Base-by-base conservation (phyloP, 2,888 invertebrate genomes). In the Mesochorus sp. region DNA sequence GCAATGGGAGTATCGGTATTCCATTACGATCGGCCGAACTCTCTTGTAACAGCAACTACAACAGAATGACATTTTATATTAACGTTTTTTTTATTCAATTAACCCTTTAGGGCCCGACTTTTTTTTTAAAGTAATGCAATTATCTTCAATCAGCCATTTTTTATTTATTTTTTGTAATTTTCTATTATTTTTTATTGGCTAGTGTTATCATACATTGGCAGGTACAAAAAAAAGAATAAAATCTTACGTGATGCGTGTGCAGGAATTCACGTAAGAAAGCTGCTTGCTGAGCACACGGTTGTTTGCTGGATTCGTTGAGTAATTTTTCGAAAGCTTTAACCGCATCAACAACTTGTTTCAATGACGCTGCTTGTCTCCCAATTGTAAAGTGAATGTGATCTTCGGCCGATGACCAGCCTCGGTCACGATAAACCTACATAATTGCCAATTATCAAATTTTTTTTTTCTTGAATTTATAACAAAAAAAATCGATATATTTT, bases 301-400 rank as follows among this genome's bases (percentile, higher is more conserved):
- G 96, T 81, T 93, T 93, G 85, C 95, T 95, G 39, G 93, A 93
- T 14, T 95, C 94, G 61, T 94, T 93, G 53, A 97, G 92, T 79
- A 98, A 93, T 86, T 95, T 95, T 74, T 96, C 94, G 90, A 97
- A 96, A 79, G 97, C 96, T 82, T 93, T 91, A 83, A 94, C 94
- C 57, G 96, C 94, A 84, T 95, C 95, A 81, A 94, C 92, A 28
- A 94, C 91, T 86, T 94, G 94, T 86, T 95, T 95, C 84, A 98
- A 92, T 88, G 95, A 95, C 86, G 95, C 95, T 31, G 97, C 97
- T 90, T 98, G 96, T 82, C 97, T 94, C 0, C 98, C 98, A 87
- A 98, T 95, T 3, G 97, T 98, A 90, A 97, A 97, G 92, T 97
- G 96, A 86, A 99, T 98, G 91, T 99, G 98, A 92, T 99, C 98